phyloP scores from a whole-genome alignment of 2,888 invertebrate genomes.

The Orthosia gothica region DNA sequence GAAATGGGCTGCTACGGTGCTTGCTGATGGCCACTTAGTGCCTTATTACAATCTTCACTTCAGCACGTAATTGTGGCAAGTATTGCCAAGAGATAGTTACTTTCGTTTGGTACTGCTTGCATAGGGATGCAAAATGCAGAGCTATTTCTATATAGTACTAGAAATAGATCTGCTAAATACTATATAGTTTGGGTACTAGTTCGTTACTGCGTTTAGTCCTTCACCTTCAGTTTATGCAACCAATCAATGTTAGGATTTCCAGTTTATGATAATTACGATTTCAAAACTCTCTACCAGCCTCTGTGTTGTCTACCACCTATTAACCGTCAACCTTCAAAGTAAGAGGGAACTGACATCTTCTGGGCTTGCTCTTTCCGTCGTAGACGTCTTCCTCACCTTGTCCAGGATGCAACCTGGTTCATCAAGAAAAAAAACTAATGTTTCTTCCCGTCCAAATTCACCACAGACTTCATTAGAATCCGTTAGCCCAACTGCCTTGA shows the following conservation, averaged over 20 bases:
- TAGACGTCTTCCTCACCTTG: no score
- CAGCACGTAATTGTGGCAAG: conserved; percentile 5
- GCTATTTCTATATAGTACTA: no score
- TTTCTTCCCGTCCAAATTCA: neutral
- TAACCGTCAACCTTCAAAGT: no score
- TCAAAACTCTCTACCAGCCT: neutral
- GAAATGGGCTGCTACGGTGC: conserved; percentile 19
- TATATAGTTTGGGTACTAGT: neutral
- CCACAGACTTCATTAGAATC: neutral
- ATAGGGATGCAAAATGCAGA: no score
- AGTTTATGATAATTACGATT: no score
- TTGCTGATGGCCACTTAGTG: conserved; percentile 13
- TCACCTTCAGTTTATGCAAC: neutral
- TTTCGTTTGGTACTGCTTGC: neutral
- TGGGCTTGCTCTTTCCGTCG: neutral
- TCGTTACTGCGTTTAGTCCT: neutral
- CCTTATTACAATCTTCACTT: conserved; percentile 8
- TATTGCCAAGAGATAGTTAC: neutral
- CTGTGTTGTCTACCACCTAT: no score
- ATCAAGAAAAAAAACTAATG: no score
- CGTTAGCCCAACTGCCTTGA: neutral
- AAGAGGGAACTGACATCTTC: neutral
- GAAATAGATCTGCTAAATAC: no score
- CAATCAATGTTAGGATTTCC: neutral
- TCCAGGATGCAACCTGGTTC: no score